These are phyloP conservation scores for Coreoperca whiteheadi DNA, from an alignment of 2,113 vertebrate genomes.

Conservation along the genomic window DNA sequence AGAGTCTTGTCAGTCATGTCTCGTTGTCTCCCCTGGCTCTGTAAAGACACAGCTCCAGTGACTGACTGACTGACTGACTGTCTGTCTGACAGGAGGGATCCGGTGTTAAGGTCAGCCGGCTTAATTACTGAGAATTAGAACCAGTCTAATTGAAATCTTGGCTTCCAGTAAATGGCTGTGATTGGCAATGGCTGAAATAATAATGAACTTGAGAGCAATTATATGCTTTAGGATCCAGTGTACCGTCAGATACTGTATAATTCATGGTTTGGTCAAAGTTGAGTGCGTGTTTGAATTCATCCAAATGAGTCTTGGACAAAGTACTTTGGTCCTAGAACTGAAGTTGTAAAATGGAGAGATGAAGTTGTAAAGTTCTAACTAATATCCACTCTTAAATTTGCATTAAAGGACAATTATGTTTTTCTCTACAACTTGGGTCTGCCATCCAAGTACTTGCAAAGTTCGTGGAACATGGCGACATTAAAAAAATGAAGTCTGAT, in stretches of 20 bases:
- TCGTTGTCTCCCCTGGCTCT: constrained; percentile 51
- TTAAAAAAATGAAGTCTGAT: neutral
- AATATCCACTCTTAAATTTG: neutral
- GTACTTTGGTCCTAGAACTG: neutral
- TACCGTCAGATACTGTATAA: constrained; percentile 58
- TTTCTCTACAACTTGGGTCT: neutral
- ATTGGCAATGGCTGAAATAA: constrained; percentile 77
- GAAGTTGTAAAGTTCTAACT: neutral
- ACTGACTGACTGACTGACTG: constrained; percentile 66
- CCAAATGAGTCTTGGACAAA: neutral
- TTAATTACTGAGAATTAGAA: constrained; percentile 78
- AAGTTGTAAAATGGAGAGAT: constrained; percentile 1
- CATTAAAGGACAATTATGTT: neutral
- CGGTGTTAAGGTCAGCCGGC: constrained; percentile 78
- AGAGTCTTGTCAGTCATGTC: constrained; percentile 69
- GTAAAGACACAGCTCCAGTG: constrained; percentile 65
- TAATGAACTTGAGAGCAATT: constrained; percentile 70
- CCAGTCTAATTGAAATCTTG: constrained; percentile 78
- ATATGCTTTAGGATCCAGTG: constrained; percentile 45
- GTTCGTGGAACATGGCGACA: neutral
- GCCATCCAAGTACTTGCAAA: neutral
- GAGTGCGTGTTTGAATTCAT: constrained; percentile 7
- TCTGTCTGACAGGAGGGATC: constrained; percentile 72
- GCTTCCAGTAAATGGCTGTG: constrained; percentile 69
- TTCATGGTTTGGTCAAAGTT: constrained; percentile 45